Evolutionary conservation across 1,140 invertebrate genomes (phyloP).

Genomic region (Tachypleus tridentatus): DNA sequence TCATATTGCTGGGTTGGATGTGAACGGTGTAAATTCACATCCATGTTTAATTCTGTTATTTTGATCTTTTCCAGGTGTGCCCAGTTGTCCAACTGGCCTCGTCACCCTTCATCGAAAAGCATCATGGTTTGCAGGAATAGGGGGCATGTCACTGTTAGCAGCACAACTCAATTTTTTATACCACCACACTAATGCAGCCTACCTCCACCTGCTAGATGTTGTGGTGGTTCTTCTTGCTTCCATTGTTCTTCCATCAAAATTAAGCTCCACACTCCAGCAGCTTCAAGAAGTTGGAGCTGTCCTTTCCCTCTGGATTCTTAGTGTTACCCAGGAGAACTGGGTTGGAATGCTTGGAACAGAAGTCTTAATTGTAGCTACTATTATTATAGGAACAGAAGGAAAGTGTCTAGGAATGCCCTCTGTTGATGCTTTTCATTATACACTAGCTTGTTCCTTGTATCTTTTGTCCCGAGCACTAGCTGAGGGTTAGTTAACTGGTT

Average conservation of each 20-base stretch:
- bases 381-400: conserved; percentile 2
- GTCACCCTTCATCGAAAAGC: not conserved
- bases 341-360: not conserved
- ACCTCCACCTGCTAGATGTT: not conserved
- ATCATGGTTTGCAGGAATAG: not conserved
- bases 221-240: not conserved
- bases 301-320: not conserved
- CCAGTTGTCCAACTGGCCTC: not conserved
- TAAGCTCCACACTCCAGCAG: not conserved
- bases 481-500: not conserved
- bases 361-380: not conserved
- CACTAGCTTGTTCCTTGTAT: not conserved
- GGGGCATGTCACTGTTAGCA: not conserved
- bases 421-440: conserved; percentile 7
- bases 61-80: not conserved
- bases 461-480: not conserved
- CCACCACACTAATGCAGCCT: not conserved
- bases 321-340: conserved; percentile 1
- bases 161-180: not conserved
- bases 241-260: not conserved
- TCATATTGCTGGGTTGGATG: too few species aligned
- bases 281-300: conserved; percentile 1
- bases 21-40: too few species aligned
- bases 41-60: not conserved
- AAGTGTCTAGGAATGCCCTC: not conserved